phyloP scores from a whole-genome alignment of 2,888 invertebrate species.

The Sinhomidia bicolor region DNA sequence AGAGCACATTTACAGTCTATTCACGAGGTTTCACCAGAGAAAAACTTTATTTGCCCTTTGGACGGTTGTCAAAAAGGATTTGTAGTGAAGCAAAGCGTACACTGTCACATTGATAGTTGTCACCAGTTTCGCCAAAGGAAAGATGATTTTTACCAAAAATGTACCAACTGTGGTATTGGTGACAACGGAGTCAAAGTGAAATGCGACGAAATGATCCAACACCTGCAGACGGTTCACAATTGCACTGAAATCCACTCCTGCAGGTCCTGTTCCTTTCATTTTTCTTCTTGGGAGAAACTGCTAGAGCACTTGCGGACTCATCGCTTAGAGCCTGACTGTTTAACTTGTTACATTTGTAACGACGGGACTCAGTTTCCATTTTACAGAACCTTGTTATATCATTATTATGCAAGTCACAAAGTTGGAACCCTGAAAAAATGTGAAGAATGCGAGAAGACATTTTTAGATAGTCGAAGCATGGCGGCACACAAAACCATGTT shows the following conservation, averaged over 20 bases:
- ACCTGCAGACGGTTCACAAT: neutral
- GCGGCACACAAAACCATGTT: too few species aligned
- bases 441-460: neutral
- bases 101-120: neutral
- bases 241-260: neutral
- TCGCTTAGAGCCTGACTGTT: neutral
- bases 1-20: neutral
- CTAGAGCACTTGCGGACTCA: neutral
- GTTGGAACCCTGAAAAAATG: neutral
- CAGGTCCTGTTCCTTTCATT: neutral
- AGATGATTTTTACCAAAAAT: neutral
- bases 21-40: neutral
- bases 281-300: neutral
- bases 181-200: neutral
- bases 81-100: neutral
- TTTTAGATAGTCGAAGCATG: too few species aligned
- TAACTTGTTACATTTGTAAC: neutral
- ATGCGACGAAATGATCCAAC: neutral
- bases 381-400: neutral
- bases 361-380: neutral
- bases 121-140: neutral
- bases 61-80: neutral
- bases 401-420: neutral
- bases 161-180: neutral
- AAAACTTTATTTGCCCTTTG: neutral